Conservation (phyloP, 1,140 invertebrate genomes). For the Caenorhabditis remanei region DNA sequence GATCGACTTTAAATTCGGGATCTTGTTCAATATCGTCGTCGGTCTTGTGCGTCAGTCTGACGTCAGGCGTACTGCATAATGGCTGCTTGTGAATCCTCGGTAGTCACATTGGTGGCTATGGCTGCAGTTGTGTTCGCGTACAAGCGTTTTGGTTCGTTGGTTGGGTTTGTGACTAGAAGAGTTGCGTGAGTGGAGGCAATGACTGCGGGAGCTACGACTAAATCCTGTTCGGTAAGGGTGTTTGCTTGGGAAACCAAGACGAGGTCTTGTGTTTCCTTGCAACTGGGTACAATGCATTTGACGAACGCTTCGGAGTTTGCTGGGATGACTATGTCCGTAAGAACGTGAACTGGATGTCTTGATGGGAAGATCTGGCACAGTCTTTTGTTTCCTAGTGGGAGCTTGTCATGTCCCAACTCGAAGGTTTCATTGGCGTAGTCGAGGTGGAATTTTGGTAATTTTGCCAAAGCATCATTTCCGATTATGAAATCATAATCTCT, state of each 20-base stretch:
- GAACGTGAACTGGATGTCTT: background rate
- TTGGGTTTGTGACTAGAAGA: background rate
- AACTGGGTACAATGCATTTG: background rate
- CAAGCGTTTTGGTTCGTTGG: background rate
- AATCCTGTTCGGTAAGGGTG: background rate
- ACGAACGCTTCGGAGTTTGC: background rate
- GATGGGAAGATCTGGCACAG: background rate
- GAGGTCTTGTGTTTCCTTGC: background rate
- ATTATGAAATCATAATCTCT: background rate
- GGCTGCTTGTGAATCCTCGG: background rate
- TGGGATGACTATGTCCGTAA: background rate
- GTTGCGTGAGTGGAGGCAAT: background rate
- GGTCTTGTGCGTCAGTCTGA: too few relatives aligned
- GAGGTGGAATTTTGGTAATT: background rate
- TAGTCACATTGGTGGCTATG: background rate
- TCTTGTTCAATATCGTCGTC: background rate
- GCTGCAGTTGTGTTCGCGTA: slow-evolving; percentile 9
- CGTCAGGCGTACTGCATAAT: background rate
- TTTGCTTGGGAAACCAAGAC: background rate
- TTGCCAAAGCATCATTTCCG: background rate
- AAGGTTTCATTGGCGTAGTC: background rate
- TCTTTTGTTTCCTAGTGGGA: background rate
- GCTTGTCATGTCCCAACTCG: background rate
- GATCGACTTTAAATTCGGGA: background rate
- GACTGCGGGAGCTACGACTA: background rate